phyloP scores from a whole-genome alignment of 2,888 invertebrate species.

The Theretra japonica region DNA sequence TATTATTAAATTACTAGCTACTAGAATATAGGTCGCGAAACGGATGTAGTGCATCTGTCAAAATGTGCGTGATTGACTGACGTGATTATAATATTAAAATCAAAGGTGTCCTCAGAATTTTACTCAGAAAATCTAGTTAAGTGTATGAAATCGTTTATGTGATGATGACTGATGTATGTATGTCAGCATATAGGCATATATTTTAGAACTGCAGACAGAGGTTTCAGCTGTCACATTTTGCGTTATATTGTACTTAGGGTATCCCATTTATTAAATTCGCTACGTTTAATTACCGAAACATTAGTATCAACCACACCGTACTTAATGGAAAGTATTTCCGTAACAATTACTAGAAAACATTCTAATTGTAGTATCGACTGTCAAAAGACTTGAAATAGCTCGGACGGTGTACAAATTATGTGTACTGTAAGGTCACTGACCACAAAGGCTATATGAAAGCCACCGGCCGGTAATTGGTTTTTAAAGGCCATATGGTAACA shows the following conservation, averaged over 20 bases:
- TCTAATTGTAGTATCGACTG: constrained; percentile 19
- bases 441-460: constrained; percentile 38
- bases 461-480: constrained; percentile 30
- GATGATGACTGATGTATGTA: neutral
- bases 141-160: neutral
- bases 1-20: too few species aligned
- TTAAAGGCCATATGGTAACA: constrained; percentile 29
- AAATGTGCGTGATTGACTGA: neutral
- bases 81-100: neutral
- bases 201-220: neutral
- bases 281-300: neutral
- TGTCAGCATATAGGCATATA: neutral
- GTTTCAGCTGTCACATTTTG: too few species aligned
- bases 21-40: neutral
- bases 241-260: too few species aligned
- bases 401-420: constrained; percentile 19
- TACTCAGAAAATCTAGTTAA: neutral
- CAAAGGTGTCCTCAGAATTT: neutral
- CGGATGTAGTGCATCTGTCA: neutral
- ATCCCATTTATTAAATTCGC: neutral
- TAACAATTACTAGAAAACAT: neutral
- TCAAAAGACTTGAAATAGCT: constrained; percentile 8
- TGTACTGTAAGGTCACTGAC: constrained; percentile 38
- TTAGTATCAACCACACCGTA: neutral
- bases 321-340: neutral